phyloP scores from a whole-genome alignment of 2,113 vertebrate species.

The Callocephalon fimbriatum region DNA sequence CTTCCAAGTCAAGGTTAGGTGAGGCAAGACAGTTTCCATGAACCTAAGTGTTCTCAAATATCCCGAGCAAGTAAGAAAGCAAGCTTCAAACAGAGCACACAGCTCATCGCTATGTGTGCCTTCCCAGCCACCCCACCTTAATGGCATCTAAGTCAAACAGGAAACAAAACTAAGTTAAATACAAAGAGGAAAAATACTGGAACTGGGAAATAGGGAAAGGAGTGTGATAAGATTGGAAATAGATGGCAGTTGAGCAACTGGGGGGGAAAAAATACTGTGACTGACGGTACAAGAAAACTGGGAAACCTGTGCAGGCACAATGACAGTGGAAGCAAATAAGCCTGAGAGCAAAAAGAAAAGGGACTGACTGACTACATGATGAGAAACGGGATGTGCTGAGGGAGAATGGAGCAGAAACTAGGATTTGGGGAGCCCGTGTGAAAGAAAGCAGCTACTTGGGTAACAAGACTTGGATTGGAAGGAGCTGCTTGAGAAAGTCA shows the following conservation, averaged over 20 bases:
- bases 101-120: neutral
- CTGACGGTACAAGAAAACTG: neutral
- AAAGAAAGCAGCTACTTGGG: neutral
- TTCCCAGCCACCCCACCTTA: neutral
- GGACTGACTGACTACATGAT: neutral
- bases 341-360: neutral
- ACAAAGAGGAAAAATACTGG: neutral
- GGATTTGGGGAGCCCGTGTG: neutral
- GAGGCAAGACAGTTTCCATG: neutral
- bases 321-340: neutral
- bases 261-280: neutral
- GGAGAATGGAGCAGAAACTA: neutral
- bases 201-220: neutral
- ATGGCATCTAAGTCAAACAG: neutral
- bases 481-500: neutral
- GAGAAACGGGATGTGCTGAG: neutral
- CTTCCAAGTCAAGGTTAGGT: neutral
- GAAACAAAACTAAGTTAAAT: neutral
- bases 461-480: neutral
- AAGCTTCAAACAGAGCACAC: neutral
- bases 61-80: neutral
- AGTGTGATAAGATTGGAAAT: neutral
- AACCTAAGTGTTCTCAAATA: neutral
- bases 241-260: neutral
- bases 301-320: neutral